Evolutionary conservation across 2,888 invertebrate genomes (phyloP).

Genomic region (Aphelenchoides bicaudatus): DNA sequence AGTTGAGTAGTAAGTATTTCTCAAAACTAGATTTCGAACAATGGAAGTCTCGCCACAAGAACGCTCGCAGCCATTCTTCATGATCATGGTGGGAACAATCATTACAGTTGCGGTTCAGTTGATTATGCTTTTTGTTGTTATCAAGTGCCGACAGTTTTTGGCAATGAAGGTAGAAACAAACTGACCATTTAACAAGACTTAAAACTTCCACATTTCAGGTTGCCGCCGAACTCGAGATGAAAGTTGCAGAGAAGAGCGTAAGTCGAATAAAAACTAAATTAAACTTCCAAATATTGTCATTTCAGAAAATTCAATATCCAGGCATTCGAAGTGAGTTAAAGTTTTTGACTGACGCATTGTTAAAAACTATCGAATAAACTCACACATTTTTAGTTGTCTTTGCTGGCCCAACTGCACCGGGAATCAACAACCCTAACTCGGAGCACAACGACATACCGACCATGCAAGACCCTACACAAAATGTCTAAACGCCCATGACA

Average conservation of each 20-base stretch:
- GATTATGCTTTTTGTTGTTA: constrained; percentile 32
- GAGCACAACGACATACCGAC: too few species aligned
- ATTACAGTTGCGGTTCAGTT: constrained; percentile 27
- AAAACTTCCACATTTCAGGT: too few species aligned
- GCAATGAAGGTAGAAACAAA: too few species aligned
- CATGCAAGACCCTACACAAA: too few species aligned
- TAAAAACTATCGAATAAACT: too few species aligned
- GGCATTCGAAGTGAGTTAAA: constrained; percentile 30
- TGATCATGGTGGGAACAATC: constrained; percentile 27
- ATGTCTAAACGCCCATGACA: too few species aligned
- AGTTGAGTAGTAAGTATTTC: background rate
- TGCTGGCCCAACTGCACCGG: too few species aligned
- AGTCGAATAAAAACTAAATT: constrained; percentile 10
- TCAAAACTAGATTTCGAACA: constrained; percentile 24
- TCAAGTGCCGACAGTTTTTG: constrained; percentile 38
- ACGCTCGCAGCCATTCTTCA: constrained; percentile 19
- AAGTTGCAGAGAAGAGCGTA: constrained; percentile 34
- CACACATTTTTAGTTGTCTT: too few species aligned
- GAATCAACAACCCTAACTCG: too few species aligned
- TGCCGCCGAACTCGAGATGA: constrained; percentile 37
- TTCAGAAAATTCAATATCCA: constrained; percentile 34
- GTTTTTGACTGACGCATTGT: background rate
- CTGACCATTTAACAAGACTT: too few species aligned
- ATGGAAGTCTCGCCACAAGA: constrained; percentile 17
- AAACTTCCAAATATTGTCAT: background rate